phyloP scores from a whole-genome alignment of 2,797 vertebrate species.

The Limnodromus scolopaceus region DNA sequence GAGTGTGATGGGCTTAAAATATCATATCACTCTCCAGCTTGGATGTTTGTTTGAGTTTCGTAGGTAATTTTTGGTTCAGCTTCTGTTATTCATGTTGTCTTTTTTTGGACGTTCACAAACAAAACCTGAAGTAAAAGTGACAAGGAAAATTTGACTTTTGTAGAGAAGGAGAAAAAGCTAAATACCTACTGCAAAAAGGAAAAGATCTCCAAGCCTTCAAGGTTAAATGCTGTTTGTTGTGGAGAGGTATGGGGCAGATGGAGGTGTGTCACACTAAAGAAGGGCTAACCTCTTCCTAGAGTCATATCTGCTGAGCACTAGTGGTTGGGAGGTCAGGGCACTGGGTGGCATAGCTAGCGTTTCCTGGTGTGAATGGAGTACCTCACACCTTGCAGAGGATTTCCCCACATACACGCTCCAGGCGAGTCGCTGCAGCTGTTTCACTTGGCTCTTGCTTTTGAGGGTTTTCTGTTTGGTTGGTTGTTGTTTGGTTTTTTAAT shows the following conservation, averaged over 20 bases:
- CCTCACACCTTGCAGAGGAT: neutral
- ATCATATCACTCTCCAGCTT: neutral
- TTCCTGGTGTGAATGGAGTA: neutral
- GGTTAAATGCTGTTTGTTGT: neutral
- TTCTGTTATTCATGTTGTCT: neutral
- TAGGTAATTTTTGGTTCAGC: neutral
- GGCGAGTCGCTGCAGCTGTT: slow-evolving; percentile 4
- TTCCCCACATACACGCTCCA: neutral
- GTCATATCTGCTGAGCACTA: neutral
- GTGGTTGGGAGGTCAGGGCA: neutral
- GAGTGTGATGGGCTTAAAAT: neutral
- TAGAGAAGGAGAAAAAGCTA: neutral
- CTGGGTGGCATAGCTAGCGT: neutral
- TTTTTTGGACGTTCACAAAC: neutral
- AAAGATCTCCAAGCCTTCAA: neutral
- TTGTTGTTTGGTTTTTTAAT: neutral
- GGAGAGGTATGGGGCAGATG: neutral
- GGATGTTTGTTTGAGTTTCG: neutral
- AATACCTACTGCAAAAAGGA: neutral
- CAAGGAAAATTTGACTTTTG: neutral
- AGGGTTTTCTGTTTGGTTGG: neutral
- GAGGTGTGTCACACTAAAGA: neutral
- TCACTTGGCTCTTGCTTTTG: neutral
- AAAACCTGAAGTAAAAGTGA: neutral
- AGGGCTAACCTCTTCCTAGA: neutral